Percentiles rank a stretch among this genome's conserved stretches.
Evolutionary conservation across 64 coral and sea anemone species (phyloP).

Genomic region (Montipora sp.): DNA sequence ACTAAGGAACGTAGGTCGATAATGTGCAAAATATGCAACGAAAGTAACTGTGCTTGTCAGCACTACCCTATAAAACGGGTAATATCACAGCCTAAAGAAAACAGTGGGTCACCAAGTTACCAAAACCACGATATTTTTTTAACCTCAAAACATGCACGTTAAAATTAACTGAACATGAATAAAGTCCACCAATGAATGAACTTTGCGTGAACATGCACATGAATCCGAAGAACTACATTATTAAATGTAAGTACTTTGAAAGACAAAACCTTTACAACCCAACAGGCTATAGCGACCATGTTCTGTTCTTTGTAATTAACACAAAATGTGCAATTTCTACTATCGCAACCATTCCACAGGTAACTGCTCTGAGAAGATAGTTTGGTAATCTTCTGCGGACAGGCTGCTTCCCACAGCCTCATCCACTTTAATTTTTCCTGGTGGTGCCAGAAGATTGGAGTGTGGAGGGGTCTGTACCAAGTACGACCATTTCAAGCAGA

Average conservation of each 20-base stretch:
- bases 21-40: no score
- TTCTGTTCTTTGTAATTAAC: neutral
- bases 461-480: conserved; percentile 12
- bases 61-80: no score
- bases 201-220: neutral
- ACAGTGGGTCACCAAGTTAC: no score
- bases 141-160: no score
- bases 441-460: conserved; percentile 34
- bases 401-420: conserved; percentile 25
- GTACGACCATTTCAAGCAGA: conserved; percentile 71
- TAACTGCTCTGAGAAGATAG: conserved; percentile 34
- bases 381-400: conserved; percentile 45
- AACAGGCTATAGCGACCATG: neutral
- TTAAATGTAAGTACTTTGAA: neutral
- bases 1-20: no score
- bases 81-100: no score
- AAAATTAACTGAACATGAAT: neutral
- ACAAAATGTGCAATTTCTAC: no score
- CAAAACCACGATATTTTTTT: no score
- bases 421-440: conserved; percentile 38
- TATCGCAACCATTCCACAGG: conserved; percentile 39
- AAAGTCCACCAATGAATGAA: neutral
- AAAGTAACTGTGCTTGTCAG: no score
- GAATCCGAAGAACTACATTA: neutral
- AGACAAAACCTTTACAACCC: neutral